Conservation (phyloP, 2,113 vertebrate species). For the Probosciger aterrimus region DNA sequence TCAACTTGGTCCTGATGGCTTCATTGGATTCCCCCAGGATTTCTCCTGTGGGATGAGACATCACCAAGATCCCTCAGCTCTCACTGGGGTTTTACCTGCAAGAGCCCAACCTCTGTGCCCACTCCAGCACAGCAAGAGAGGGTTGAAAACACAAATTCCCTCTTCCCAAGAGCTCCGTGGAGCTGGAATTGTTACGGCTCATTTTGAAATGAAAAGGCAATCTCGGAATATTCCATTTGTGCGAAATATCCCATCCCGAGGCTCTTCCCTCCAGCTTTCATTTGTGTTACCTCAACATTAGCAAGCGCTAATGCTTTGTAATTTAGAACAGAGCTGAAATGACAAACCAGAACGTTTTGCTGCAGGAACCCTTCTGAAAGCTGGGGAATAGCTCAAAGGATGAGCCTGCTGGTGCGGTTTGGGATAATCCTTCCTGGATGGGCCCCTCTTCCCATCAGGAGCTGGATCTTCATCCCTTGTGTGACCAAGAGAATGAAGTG, state of each 20-base stretch:
- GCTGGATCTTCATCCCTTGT: neutral
- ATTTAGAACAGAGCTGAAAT: neutral
- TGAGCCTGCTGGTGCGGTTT: neutral
- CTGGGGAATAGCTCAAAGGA: neutral
- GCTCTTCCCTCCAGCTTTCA: neutral
- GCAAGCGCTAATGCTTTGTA: neutral
- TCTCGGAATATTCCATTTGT: conserved; percentile 30
- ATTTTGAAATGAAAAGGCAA: conserved; percentile 46
- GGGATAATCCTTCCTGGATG: neutral
- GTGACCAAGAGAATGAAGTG: neutral
- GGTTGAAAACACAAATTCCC: neutral
- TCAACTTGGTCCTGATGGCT: neutral
- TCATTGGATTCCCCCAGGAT: neutral
- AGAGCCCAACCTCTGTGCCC: neutral
- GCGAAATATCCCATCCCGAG: neutral
- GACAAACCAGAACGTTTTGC: neutral
- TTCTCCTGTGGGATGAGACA: neutral
- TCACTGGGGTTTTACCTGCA: rapidly evolving
- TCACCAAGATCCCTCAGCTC: neutral
- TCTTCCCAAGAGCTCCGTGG: neutral
- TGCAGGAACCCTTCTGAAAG: neutral
- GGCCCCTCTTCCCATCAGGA: neutral
- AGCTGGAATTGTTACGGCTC: conserved; percentile 12
- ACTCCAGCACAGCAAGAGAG: neutral
- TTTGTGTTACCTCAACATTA: neutral